phyloP scores from a whole-genome alignment of 1,140 invertebrate species.

The Charaxes varanes region DNA sequence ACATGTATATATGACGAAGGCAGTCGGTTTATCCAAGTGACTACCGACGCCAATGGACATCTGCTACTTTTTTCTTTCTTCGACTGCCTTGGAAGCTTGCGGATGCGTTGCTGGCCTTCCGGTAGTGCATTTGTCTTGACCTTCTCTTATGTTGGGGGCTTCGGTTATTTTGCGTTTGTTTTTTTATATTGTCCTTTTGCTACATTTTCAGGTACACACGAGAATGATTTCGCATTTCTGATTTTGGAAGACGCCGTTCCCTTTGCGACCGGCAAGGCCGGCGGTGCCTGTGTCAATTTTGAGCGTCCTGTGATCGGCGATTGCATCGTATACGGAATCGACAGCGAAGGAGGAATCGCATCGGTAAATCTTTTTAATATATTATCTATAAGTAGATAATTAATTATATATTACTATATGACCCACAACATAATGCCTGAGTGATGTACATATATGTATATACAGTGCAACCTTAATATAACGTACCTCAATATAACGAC shows the following conservation, averaged over 20 bases:
- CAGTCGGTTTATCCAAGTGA: no score
- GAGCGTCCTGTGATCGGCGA: not conserved
- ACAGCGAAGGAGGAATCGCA: slow-evolving; percentile 6
- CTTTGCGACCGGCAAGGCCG: slow-evolving; percentile 5
- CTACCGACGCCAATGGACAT: no score
- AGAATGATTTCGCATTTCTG: slow-evolving; percentile 20
- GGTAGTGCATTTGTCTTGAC: no score
- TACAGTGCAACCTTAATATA: not conserved
- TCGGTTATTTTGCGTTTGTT: not conserved
- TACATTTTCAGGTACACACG: slow-evolving; percentile 18
- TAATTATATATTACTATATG: no score
- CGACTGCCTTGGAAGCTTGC: no score
- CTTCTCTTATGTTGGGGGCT: no score
- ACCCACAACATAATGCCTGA: no score
- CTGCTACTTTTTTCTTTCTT: no score
- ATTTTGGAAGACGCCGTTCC: slow-evolving; percentile 10
- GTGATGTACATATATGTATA: no score
- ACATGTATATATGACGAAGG: no score
- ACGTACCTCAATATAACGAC: no score
- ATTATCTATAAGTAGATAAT: not conserved
- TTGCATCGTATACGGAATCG: slow-evolving; percentile 14
- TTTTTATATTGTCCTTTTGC: not conserved
- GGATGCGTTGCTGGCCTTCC: no score
- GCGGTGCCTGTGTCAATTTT: slow-evolving; percentile 19
- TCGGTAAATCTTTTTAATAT: slow-evolving; percentile 6